Base-by-base conservation (phyloP, 1,140 invertebrate genomes). In the Eupristina koningsbergeri region DNA sequence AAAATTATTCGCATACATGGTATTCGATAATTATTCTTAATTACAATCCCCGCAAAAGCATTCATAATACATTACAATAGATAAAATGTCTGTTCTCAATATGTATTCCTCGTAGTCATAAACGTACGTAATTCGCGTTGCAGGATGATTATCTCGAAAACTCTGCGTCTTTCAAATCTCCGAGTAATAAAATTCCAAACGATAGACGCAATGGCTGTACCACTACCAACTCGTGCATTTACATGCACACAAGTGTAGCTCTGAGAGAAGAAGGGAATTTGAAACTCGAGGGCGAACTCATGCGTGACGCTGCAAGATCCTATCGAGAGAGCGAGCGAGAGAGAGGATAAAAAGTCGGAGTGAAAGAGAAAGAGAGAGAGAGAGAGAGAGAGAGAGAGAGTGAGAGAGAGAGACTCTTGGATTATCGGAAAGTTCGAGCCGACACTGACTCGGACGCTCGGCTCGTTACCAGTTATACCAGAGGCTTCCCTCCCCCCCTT, bases 391-490 rank as follows among this genome's bases (percentile, higher is more conserved):
- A 77, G 76, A 22, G 64, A 77, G 75, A 76, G 78, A 87, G 69
- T 61, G 75, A 75, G 83, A 67, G 58, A 34, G 69, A 36, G 73
- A 53, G 74, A 26, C 63, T 61, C 77, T 73, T 39, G 71, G 80
- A 81, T 75, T 81, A 81, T 81, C 80, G 69, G 80, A 81, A 74
- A 73, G 67, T 71, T 64, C 78, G 36, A 47, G 78, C 50, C 47
- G 50, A 45, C 67, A 81, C 50, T 31, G 79, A 73, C 67, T 81
- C 13, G 79, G 79, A 13, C 79, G 41, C 67, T 50, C 26, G 11
- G 15, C 50, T 61, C 58, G 29, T 63, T 67, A 67, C 31, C 64
- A 67, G 64, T 31, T 45, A 45, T 45, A 45, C 39, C 69, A 8
- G 19, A 5, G n/a, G 9, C 19, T 64, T 11, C 17, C 1, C 31